Conservation (phyloP, 2,888 invertebrate genomes). For the Girardia tigrina region DNA sequence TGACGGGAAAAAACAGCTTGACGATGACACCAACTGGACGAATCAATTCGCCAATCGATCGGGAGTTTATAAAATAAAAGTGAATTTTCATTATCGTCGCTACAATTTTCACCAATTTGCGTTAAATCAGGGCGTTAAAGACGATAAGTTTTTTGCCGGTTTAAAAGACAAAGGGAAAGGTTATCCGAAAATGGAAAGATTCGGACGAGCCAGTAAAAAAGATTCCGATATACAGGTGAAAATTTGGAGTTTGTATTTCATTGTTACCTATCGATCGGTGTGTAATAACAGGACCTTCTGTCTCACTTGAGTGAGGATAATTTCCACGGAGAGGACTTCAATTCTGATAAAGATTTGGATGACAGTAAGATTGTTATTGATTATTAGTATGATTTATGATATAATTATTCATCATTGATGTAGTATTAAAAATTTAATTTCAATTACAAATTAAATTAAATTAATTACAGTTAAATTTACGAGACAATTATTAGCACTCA, state of each 20-base stretch:
- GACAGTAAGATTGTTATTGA: not conserved
- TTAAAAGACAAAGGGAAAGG: not conserved
- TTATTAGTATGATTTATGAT: no score
- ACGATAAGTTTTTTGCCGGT: not conserved
- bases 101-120: not conserved
- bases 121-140: not conserved
- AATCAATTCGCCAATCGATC: not conserved
- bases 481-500: no score
- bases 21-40: not conserved
- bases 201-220: not conserved
- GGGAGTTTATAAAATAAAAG: not conserved
- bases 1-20: not conserved
- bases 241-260: not conserved
- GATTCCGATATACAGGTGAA: not conserved
- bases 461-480: no score
- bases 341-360: not conserved
- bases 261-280: no score
- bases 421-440: no score
- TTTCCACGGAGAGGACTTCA: not conserved
- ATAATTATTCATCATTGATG: no score
- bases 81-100: not conserved
- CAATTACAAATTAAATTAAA: no score
- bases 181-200: not conserved
- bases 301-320: not conserved
- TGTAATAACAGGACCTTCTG: not conserved